These are phyloP conservation scores for Coregonus ussuriensis DNA, from an alignment of 2,797 vertebrate genomes.

Conservation along the genomic window DNA sequence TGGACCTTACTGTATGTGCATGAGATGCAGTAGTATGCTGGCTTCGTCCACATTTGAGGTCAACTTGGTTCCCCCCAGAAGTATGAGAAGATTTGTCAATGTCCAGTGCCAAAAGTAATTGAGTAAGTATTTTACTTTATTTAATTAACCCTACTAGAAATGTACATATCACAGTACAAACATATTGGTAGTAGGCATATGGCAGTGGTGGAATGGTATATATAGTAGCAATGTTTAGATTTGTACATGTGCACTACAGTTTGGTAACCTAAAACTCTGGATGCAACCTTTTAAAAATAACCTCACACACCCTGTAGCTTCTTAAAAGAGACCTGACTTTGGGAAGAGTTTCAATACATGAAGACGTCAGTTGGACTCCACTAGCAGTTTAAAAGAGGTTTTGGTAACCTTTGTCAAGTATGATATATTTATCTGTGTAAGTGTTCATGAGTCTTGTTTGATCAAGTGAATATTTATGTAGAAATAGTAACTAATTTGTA, in stretches of 20 bases:
- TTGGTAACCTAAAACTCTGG: slow-evolving; percentile 12
- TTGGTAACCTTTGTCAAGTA: background rate
- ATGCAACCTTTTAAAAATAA: slow-evolving; percentile 12
- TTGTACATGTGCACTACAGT: slow-evolving; percentile 2
- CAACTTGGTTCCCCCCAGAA: too few relatives aligned
- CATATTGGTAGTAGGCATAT: background rate
- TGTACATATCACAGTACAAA: too few relatives aligned
- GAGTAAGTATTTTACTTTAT: too few relatives aligned
- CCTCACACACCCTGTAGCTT: slow-evolving; percentile 7
- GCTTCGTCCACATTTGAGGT: too few relatives aligned
- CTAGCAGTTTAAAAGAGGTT: background rate
- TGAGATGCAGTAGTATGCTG: too few relatives aligned
- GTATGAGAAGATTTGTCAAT: too few relatives aligned
- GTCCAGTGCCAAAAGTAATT: too few relatives aligned
- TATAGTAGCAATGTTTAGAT: background rate
- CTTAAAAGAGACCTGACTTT: background rate
- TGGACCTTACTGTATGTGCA: too few relatives aligned
- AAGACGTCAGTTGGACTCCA: background rate
- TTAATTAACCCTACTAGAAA: too few relatives aligned
- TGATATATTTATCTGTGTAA: background rate
- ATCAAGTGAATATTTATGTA: too few relatives aligned
- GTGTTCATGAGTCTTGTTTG: too few relatives aligned
- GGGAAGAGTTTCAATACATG: background rate
- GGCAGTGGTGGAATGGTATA: background rate
- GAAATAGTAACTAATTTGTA: too few relatives aligned